Base-by-base conservation (phyloP, 2,797 vertebrate species). In the Artibeus jamaicensis region DNA sequence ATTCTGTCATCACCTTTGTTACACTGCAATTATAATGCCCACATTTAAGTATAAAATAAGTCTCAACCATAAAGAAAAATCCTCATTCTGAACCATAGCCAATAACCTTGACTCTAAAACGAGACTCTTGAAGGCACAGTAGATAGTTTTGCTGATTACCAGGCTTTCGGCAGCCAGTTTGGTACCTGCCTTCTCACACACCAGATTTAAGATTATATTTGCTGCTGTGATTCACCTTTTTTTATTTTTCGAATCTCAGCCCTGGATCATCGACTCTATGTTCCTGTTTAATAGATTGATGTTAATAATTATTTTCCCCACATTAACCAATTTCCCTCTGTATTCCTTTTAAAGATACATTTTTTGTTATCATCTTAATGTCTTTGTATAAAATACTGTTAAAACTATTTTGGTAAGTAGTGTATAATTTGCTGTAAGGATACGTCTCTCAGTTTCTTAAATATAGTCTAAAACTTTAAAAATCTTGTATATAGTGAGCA, bases 331-430 rank as follows among this genome's bases (percentile, higher is more conserved):
- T 85, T 93, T 87, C 42, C 48, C 4, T 74, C 26, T 77, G 15
- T 55, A 21, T 73, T 34, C 1, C 65, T 50, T 59, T 78, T 44
- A 15, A 65, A 3, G 44, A 81, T 85, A 22, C 39, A 67, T 95
- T 93, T 89, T 92, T 87, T 92, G 15, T 77, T 88, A 34, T 70
- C 44, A 65, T 46, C 15, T 85, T 87, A 73, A n/a, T 79, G 14
- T 94, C 91, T 93, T 79, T 73, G n/a, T 95, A 62, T 86, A 91
- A 83, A 91, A 79, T 79, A 88, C 12, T 59, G 6, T 92, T 95
- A 81, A 96, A 94, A 91, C 46, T 77, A 92, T 90, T 91, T 95
- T 68, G 39, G 46, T 83, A 83, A 34, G 22, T 95, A 71, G 12
- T 1, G 0, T 44, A 85, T 77, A 81, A 62, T 96, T 89, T 91